Conservation (phyloP, 1,140 invertebrate genomes). For the Papilio xuthus region DNA sequence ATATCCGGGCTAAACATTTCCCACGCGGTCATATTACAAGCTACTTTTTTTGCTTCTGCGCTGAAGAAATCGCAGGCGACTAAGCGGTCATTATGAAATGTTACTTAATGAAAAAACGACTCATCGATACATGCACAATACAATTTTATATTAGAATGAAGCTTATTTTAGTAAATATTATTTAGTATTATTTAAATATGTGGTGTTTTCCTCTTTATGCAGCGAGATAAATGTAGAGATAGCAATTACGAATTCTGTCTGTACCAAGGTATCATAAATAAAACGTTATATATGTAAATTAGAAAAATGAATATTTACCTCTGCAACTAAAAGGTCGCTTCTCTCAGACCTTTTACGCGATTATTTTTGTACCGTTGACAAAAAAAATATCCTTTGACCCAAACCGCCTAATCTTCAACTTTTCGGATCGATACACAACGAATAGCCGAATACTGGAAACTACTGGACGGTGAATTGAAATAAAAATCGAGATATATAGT, state of each 20-base stretch:
- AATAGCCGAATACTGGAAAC: conserved; percentile 55
- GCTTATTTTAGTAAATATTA: too few relatives aligned
- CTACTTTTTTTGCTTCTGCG: too few relatives aligned
- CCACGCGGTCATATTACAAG: too few relatives aligned
- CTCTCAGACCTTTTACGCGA: conserved; percentile 27
- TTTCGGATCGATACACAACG: conserved; percentile 59
- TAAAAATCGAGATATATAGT: conserved; percentile 67
- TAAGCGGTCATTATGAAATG: neutral
- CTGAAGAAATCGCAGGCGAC: too few relatives aligned
- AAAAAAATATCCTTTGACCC: conserved; percentile 57
- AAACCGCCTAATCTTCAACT: conserved; percentile 47
- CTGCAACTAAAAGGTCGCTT: neutral
- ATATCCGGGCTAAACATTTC: too few relatives aligned
- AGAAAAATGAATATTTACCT: conserved; percentile 14
- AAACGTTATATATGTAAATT: conserved; percentile 17
- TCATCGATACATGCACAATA: too few relatives aligned
- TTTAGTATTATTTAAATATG: neutral
- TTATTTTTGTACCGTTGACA: conserved; percentile 34
- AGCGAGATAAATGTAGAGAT: neutral
- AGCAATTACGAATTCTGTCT: neutral
- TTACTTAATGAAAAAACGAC: too few relatives aligned
- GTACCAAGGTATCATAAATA: neutral
- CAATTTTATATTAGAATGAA: too few relatives aligned
- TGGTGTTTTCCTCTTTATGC: neutral
- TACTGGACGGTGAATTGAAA: conserved; percentile 57